Evolutionary conservation across 1,140 invertebrate species (phyloP).

Genomic region (Artemia franciscana): DNA sequence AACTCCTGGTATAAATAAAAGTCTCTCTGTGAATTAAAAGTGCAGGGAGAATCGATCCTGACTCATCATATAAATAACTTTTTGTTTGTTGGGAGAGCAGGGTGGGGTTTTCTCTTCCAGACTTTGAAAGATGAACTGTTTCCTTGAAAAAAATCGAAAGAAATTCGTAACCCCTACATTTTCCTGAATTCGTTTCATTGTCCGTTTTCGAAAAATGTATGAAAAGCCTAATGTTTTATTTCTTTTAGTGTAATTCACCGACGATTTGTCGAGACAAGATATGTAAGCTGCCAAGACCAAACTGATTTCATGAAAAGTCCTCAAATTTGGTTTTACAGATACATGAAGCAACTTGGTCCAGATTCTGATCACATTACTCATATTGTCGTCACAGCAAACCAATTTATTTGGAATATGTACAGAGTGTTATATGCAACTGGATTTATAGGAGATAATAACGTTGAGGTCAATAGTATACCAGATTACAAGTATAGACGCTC

Average conservation of each 20-base stretch:
- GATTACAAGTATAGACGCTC: neutral
- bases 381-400: neutral
- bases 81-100: no score
- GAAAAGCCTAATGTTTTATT: neutral
- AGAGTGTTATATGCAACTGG: neutral
- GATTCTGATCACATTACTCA: neutral
- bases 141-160: no score
- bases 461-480: neutral
- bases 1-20: no score
- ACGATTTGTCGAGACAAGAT: neutral
- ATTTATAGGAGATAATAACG: neutral
- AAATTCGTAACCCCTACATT: no score
- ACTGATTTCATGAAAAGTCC: neutral
- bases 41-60: no score
- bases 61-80: no score
- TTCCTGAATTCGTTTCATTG: no score
- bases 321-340: neutral
- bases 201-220: neutral
- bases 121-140: no score
- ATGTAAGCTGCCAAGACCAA: neutral
- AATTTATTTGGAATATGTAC: neutral
- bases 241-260: neutral
- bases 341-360: neutral
- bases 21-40: no score
- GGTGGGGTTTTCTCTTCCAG: no score